These are phyloP conservation scores for Progne subis DNA, from an alignment of 2,113 vertebrate species.

Conservation along the genomic window DNA sequence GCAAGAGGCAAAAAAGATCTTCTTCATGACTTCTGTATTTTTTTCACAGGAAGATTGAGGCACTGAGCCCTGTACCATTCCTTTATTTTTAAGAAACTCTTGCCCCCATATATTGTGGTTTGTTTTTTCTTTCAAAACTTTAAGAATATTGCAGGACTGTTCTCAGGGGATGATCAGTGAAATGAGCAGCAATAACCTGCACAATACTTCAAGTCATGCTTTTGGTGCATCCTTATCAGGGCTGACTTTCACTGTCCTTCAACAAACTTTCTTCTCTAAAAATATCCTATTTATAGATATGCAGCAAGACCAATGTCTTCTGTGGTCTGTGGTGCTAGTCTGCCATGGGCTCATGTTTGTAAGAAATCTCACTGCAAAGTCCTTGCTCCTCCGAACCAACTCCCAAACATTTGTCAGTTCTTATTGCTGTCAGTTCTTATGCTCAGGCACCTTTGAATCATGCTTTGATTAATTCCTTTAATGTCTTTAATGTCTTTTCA, in stretches of 20 bases:
- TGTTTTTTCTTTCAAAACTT: not conserved
- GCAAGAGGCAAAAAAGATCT: not conserved
- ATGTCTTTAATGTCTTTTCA: not conserved
- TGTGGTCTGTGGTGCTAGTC: not conserved
- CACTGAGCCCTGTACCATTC: not conserved
- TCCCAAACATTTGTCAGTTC: not conserved
- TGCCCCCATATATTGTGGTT: not conserved
- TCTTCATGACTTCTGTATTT: not conserved
- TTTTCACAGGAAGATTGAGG: not conserved
- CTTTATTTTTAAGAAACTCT: not conserved
- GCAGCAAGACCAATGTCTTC: not conserved
- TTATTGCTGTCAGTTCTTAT: not conserved
- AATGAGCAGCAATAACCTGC: not conserved
- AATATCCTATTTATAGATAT: not conserved
- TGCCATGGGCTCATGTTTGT: accelerated
- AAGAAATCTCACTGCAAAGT: not conserved
- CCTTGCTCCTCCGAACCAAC: not conserved
- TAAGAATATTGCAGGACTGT: not conserved
- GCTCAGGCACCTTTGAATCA: not conserved
- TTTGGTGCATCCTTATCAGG: not conserved
- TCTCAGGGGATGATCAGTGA: not conserved
- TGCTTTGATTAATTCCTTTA: not conserved
- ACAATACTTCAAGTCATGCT: not conserved
- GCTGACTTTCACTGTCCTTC: not conserved
- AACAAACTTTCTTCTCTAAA: not conserved